These are phyloP conservation scores for Penaeus monodon DNA, from an alignment of 2,888 invertebrate species.

Conservation along the genomic window DNA sequence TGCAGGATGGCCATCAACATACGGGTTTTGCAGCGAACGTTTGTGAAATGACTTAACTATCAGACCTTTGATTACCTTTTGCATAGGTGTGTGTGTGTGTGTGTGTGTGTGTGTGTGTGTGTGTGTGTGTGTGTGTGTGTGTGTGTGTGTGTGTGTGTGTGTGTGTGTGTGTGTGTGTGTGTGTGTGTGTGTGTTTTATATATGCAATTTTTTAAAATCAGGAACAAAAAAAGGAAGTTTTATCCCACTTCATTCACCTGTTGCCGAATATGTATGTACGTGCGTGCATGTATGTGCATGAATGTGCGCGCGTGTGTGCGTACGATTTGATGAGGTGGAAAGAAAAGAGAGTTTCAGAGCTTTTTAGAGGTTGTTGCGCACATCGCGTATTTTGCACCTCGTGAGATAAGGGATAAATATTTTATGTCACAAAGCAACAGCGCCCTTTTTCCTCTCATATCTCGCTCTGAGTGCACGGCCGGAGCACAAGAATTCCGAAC, in stretches of 20 bases:
- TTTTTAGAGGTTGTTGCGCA: neutral
- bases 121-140: neutral
- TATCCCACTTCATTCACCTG: too few species aligned
- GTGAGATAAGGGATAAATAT: neutral
- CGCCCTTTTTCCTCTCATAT: neutral
- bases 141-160: constrained; percentile 11
- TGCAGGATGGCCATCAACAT: too few species aligned
- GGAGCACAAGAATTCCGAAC: too few species aligned
- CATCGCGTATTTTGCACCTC: neutral
- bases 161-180: constrained; percentile 19
- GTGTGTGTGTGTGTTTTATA: neutral
- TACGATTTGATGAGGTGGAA: neutral
- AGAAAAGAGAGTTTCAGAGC: neutral
- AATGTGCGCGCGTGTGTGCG: neutral
- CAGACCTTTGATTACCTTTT: too few species aligned
- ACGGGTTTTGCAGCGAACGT: too few species aligned
- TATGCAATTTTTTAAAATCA: too few species aligned
- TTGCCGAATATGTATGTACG: too few species aligned
- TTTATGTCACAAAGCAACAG: neutral
- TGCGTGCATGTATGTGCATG: neutral
- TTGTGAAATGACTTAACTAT: too few species aligned
- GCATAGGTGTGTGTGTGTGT: neutral
- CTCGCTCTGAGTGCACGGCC: too few species aligned
- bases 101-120: neutral
- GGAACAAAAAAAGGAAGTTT: too few species aligned